A percentile compares a stretch with the other conserved stretches of the same genome.
phyloP scores from a whole-genome alignment of 2,113 vertebrate genomes.

The Chrysochloris asiatica region DNA sequence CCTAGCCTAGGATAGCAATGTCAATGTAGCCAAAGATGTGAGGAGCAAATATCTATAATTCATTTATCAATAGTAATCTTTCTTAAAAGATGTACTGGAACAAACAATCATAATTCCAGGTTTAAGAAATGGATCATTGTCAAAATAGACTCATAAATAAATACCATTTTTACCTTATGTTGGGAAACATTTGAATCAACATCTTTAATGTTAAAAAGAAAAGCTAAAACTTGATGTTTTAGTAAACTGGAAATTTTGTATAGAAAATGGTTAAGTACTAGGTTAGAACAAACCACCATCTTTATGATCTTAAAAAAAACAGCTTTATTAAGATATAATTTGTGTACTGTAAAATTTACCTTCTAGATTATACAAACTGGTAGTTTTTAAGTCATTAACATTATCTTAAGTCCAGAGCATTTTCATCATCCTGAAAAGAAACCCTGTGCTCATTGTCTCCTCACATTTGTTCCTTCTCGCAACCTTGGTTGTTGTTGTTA shows the following conservation, averaged over 20 bases:
- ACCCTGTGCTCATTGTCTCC: background rate
- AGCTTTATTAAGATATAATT: background rate
- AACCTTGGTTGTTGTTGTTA: no score
- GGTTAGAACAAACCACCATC: background rate
- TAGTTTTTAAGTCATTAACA: conserved; percentile 14
- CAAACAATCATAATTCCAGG: conserved; percentile 19
- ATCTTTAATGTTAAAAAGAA: conserved; percentile 18
- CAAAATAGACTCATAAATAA: background rate
- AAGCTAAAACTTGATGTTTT: conserved; percentile 18
- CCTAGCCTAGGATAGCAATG: background rate
- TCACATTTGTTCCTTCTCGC: background rate
- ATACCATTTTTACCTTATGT: background rate
- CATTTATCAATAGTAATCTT: background rate
- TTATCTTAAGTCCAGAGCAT: background rate
- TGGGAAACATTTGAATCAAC: background rate
- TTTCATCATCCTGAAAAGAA: background rate
- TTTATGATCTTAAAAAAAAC: background rate
- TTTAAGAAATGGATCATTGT: conserved; percentile 25
- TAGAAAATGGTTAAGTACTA: background rate
- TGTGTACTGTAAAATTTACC: conserved; percentile 1
- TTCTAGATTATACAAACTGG: background rate
- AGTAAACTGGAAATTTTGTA: background rate
- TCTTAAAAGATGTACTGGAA: background rate
- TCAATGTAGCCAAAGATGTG: background rate
- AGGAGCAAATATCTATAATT: conserved; percentile 16